Conservation (phyloP, 2,113 vertebrate genomes). For the Lichenostomus cassidix region DNA sequence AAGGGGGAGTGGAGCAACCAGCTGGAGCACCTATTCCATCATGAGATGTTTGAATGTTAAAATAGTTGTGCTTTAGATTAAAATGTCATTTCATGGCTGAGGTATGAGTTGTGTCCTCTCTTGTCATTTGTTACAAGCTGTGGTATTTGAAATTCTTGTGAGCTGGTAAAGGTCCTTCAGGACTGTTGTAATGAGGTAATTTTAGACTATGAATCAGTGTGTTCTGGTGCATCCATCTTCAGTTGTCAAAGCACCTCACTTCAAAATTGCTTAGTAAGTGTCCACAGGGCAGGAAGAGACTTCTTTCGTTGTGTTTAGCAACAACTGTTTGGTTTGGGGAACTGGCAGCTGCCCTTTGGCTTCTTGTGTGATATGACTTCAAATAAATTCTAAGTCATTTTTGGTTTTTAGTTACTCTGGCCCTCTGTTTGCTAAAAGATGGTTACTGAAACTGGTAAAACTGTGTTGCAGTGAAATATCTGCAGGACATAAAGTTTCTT, state of each 20-base stretch:
- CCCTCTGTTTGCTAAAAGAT: background rate
- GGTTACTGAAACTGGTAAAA: background rate
- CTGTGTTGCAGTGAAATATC: background rate
- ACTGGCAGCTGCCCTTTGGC: background rate
- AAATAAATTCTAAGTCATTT: background rate
- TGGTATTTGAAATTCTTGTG: background rate
- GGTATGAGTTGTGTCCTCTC: background rate
- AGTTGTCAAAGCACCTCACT: background rate
- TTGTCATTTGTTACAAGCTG: background rate
- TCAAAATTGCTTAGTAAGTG: background rate
- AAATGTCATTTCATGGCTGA: background rate
- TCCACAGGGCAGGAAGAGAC: background rate
- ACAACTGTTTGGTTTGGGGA: background rate
- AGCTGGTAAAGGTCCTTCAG: background rate
- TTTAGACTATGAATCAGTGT: background rate
- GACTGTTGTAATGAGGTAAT: background rate
- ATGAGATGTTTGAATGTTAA: background rate
- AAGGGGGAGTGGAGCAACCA: background rate
- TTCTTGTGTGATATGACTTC: background rate
- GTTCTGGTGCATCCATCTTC: background rate
- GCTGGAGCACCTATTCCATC: background rate
- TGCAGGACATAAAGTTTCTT: background rate
- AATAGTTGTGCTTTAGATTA: background rate
- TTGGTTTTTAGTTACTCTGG: background rate
- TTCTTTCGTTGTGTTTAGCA: background rate